These are phyloP conservation scores for Lasius platythorax DNA, from an alignment of 2,888 invertebrate species.

Conservation along the genomic window DNA sequence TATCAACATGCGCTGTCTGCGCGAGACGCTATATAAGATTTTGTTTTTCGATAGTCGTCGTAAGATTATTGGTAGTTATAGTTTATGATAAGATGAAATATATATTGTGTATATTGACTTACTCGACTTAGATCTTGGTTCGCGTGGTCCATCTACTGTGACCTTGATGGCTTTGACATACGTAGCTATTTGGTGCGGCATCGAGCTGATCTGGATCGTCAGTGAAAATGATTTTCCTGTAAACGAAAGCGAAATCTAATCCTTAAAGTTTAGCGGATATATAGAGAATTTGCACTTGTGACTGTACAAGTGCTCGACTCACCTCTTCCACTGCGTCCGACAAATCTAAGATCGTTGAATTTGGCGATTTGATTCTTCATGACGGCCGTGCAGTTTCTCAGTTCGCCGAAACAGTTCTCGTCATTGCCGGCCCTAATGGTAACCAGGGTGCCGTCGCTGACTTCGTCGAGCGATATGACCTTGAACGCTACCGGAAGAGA, in stretches of 20 bases:
- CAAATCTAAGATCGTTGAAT: conserved; percentile 99
- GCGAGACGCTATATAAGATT: background rate
- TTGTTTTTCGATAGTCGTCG: background rate
- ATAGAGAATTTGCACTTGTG: background rate
- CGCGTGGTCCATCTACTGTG: conserved; percentile 99
- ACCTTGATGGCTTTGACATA: conserved; percentile 99
- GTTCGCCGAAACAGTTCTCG: conserved; percentile 98
- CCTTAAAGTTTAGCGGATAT: background rate
- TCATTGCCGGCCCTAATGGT: conserved; percentile 98
- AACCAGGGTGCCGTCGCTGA: conserved; percentile 97
- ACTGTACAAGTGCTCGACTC: conserved; percentile 73
- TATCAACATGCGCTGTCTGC: background rate
- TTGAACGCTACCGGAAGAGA: conserved; percentile 98
- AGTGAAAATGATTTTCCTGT: conserved; percentile 96
- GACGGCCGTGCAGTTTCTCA: conserved; percentile 96
- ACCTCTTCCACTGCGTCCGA: conserved; percentile 98
- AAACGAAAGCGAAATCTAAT: conserved; percentile 68
- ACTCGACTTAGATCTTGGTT: conserved; percentile 98
- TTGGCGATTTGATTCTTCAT: conserved; percentile 99
- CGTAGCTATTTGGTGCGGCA: conserved; percentile 94
- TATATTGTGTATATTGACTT: conserved; percentile 87
- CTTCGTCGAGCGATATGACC: conserved; percentile 97
- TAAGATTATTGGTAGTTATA: background rate
- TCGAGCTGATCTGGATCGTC: conserved; percentile 96
- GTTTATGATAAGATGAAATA: background rate